Base-by-base conservation (phyloP, 2,797 vertebrate genomes). In the Cottoperca gobio region DNA sequence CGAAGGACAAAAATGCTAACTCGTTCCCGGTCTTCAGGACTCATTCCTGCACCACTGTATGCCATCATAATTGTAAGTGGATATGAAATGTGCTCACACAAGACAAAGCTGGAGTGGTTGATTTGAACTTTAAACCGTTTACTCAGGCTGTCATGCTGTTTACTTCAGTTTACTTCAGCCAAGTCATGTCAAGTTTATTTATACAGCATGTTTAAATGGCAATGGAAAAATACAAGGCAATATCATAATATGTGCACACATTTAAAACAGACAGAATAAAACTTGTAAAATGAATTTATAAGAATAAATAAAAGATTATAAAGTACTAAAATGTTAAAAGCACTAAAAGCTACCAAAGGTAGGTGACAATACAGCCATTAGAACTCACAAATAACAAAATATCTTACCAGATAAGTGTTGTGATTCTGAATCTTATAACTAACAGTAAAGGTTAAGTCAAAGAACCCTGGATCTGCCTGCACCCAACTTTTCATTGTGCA, bases 121-220 rank as follows among this genome's bases (percentile, higher is more conserved):
- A 71, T 53, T 26, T 78, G 68, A 80, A 76, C 79, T 84, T 26
- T 74, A 77, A 37, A 71, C 73, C 76, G 57, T 89, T 81, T 75
- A 58, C 62, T 76, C 63, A 55, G 45, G 58, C 49, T 23, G 12
- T 24, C 28, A 39, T 48, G 26, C 26, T 55, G 70, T 70, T 78
- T 76, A 60, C 45, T 64, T 53, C 43, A 37, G 17, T 37, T 65
- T 14, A 48, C 31, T 31, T 35, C 19, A 33, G 31, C 31, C 31
- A 33, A 6, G n/a, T n/a, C n/a, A n/a, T 45, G 21, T 23, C 21
- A 48, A 48, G 46, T 48, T 48, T 23, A 48, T 48, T 48, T 48
- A 12, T 48, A 48, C 23, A 21, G 46, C 46, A 48, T 46, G 5
- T 48, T 48, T 48, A 48, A n/a, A 21, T 12, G n/a, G 1, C 17